Percentiles rank a stretch among this genome's conserved stretches.
phyloP scores from a whole-genome alignment of 2,797 vertebrate species.

The Echiichthys vipera region DNA sequence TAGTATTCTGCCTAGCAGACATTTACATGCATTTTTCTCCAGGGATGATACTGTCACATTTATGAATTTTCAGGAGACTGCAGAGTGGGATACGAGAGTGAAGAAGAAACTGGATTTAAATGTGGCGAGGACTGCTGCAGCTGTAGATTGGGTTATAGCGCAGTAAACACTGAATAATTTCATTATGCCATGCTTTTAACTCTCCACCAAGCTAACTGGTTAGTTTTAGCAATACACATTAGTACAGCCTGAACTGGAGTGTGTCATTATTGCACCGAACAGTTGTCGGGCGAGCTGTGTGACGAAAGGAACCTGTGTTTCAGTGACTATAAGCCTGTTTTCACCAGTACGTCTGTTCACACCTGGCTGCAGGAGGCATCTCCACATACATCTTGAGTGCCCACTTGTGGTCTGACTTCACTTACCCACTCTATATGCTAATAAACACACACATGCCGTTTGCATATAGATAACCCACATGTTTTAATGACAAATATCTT shows the following conservation, averaged over 20 bases:
- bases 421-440: no score
- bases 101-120: constrained; percentile 38
- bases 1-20: constrained; percentile 54
- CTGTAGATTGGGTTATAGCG: constrained; percentile 3
- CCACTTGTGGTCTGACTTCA: no score
- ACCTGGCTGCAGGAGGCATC: no score
- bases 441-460: no score
- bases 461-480: no score
- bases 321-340: constrained; percentile 7
- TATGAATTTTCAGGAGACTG: constrained; percentile 44
- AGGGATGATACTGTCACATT: constrained; percentile 51
- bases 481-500: no score
- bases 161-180: neutral
- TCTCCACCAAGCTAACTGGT: constrained; percentile 21
- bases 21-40: constrained; percentile 52
- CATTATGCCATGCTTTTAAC: constrained; percentile 10
- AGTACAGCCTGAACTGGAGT: constrained; percentile 4
- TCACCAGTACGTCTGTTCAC: no score
- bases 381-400: no score
- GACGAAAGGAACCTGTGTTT: constrained; percentile 7
- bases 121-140: constrained; percentile 10
- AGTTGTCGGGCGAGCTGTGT: constrained; percentile 16
- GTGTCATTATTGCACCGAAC: constrained; percentile 34
- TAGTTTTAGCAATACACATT: constrained; percentile 7
- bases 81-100: neutral